Evolutionary conservation across 1,140 invertebrate species (phyloP), one percentile per base, ranked within the genome.

Genomic region (Neodiprion fabricii): DNA sequence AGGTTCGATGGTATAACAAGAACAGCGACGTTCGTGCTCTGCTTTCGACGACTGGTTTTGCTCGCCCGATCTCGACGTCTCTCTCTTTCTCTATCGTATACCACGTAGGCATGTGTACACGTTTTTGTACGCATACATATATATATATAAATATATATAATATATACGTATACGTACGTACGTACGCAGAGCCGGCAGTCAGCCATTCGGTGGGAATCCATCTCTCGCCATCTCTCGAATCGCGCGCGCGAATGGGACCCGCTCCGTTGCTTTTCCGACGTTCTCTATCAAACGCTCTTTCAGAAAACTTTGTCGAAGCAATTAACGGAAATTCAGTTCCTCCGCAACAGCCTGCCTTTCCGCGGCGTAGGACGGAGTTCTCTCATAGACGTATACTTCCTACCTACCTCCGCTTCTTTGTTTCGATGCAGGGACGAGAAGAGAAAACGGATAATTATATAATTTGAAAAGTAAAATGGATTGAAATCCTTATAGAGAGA

Each of bases 241-340:
- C 1, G 28, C 28, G 53, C 11, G n/a, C 9, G 9, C 4, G 11
- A 17, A 40, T 40, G 28, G 5, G 28, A 40, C 28, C 2, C 53
- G 53, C 11, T 17, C 11, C 53, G 53, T 7, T 5, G 53, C 53
- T 17, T 61, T 17, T 17, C 28, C 28, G 28, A 40, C 28, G 28
- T 40, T 40, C n/a, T 17, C n/a, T 17, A 17, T 61, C 4, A 61
- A 61, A 61, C 53, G n/a, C 5, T 40, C 53, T 61, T 61, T 61
- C 53, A 61, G 53, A 61, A 61, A 61, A 61, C 53, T 61, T 61
- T 61, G 53, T 61, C 11, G n/a, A 61, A 61, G 7, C 53, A 61
- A 61, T 61, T 61, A 61, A 61, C 53, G 53, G 53, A 61, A 61
- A 61, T 61, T 17, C 53, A 61, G 53, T 61, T 8, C n/a, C n/a